Conservation (phyloP, 1,140 invertebrate species). For the Psix sp. region DNA sequence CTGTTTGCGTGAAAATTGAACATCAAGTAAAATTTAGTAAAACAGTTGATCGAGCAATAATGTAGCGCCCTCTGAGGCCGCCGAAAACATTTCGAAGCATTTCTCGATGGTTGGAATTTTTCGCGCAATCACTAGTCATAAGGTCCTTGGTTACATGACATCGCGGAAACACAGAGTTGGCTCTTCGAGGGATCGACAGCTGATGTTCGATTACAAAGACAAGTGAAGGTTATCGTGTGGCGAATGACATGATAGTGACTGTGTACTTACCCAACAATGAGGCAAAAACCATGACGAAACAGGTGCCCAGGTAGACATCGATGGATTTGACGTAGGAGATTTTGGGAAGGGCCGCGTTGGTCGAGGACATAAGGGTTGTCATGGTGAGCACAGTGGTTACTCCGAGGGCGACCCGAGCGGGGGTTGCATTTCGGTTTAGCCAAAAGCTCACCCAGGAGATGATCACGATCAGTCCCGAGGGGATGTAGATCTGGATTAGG, state of each 20-base stretch:
- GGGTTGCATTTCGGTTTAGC: constrained; percentile 96
- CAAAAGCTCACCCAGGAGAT: constrained; percentile 99
- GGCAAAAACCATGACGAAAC: constrained; percentile 98
- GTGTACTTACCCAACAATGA: constrained; percentile 90
- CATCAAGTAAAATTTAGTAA: constrained; percentile 5
- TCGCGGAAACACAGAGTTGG: constrained; percentile 14
- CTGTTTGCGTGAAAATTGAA: constrained; percentile 23
- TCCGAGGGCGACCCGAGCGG: constrained; percentile 95
- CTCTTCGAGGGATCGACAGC: constrained; percentile 10
- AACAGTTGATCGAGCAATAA: constrained; percentile 31
- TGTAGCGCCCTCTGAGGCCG: constrained; percentile 43
- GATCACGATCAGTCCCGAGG: constrained; percentile 98
- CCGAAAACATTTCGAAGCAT: constrained; percentile 25
- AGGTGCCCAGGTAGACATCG: constrained; percentile 98
- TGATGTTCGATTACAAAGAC: constrained; percentile 10
- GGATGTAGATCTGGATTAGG: constrained; percentile 99
- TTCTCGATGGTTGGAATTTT: constrained; percentile 40
- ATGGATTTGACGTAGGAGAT: constrained; percentile 99
- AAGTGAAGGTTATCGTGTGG: constrained; percentile 6
- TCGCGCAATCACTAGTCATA: constrained; percentile 51
- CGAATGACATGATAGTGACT: constrained; percentile 42
- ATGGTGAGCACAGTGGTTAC: constrained; percentile 99
- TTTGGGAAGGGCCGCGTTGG: constrained; percentile 97
- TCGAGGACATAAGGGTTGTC: constrained; percentile 99
- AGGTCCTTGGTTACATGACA: constrained; percentile 34